A percentile compares a stretch with the other conserved stretches of the same genome.
Evolutionary conservation across 2,797 vertebrate species (phyloP).

Genomic region (Macroramphosus scolopax): DNA sequence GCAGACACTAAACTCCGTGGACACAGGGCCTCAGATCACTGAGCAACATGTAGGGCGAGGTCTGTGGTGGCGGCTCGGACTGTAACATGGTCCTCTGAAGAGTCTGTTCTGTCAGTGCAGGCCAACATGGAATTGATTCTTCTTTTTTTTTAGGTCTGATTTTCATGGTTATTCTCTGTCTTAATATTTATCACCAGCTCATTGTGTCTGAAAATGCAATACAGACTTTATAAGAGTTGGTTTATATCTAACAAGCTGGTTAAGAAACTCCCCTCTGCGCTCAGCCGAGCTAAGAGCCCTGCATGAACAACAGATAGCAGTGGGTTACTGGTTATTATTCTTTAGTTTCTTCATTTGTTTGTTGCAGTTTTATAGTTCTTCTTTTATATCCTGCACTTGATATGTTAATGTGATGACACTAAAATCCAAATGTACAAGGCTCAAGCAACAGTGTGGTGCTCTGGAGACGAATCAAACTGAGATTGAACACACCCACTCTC

Average conservation of each 20-base stretch:
- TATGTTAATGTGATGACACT: constrained; percentile 65
- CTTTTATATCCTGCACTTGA: constrained; percentile 67
- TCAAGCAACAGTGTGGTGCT: constrained; percentile 15
- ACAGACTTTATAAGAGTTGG: constrained; percentile 41
- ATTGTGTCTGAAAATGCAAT: constrained; percentile 56
- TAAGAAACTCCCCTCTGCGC: constrained; percentile 16
- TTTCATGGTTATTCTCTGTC: constrained; percentile 63
- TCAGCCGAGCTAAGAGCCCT: constrained; percentile 4
- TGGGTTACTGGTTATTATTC: constrained; percentile 28
- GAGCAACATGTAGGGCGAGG: no score
- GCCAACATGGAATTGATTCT: constrained; percentile 23
- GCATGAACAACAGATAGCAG: constrained; percentile 7
- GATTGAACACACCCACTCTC: neutral
- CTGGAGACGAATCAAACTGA: constrained; percentile 3
- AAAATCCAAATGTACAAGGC: constrained; percentile 38
- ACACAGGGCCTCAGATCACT: constrained; percentile 15
- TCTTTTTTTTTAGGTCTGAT: constrained; percentile 17
- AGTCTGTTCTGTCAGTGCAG: constrained; percentile 14
- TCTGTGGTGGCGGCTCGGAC: no score
- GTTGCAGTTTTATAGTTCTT: constrained; percentile 53
- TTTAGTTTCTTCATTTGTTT: constrained; percentile 50
- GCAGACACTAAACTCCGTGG: constrained; percentile 9
- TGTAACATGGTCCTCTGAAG: constrained; percentile 1
- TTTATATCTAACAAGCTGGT: constrained; percentile 60
- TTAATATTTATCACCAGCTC: constrained; percentile 73